phyloP scores from a whole-genome alignment of 2,888 invertebrate species.

The Timandra comae region DNA sequence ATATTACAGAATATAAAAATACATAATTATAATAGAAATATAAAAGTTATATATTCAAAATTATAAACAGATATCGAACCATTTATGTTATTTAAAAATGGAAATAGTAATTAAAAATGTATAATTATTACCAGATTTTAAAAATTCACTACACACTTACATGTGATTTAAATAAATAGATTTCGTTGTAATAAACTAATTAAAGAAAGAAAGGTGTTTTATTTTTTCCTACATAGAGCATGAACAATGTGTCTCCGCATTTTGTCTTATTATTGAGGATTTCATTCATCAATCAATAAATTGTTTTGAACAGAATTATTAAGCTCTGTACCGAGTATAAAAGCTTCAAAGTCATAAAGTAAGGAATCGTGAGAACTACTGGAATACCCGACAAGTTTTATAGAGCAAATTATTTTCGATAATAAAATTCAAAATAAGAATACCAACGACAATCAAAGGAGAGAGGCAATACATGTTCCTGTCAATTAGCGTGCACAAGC shows the following conservation, averaged over 20 bases:
- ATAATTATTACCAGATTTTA: background rate
- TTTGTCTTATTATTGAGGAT: too few species aligned
- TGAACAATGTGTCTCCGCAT: too few species aligned
- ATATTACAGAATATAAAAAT: background rate
- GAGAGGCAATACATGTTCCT: slow-evolving; percentile 19
- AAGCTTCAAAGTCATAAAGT: too few species aligned
- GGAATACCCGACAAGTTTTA: too few species aligned
- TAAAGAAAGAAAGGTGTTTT: slow-evolving; percentile 21
- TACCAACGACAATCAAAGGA: slow-evolving; percentile 21
- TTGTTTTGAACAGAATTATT: too few species aligned
- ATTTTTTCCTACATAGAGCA: too few species aligned
- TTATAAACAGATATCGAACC: background rate
- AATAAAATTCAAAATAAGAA: slow-evolving; percentile 7
- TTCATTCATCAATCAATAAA: too few species aligned
- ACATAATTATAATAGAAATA: background rate
- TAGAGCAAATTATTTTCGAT: too few species aligned
- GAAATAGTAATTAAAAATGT: too few species aligned
- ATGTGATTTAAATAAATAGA: slow-evolving; percentile 67
- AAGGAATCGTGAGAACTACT: too few species aligned
- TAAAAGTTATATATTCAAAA: background rate
- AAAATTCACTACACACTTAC: slow-evolving; percentile 25
- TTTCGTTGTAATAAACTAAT: slow-evolving; percentile 67
- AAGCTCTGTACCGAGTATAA: too few species aligned
- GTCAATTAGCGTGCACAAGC: slow-evolving; percentile 46
- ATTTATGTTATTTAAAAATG: background rate